phyloP scores from a whole-genome alignment of 2,113 vertebrate species.

The Mola mola region DNA sequence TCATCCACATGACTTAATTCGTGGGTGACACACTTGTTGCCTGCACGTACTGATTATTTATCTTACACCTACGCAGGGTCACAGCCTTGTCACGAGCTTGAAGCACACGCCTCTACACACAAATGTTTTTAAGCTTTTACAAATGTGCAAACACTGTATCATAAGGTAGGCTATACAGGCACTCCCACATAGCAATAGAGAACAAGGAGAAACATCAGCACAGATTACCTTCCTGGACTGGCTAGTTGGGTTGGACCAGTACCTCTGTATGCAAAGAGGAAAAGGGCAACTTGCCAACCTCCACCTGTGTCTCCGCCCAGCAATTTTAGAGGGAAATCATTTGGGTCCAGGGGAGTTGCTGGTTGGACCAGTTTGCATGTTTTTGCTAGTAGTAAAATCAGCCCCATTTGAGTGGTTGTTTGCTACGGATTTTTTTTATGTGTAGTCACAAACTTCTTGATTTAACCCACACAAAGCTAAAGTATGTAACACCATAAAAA shows the following conservation, averaged over 20 bases:
- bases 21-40: background rate
- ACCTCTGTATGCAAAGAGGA: constrained; percentile 22
- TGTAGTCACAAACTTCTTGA: no score
- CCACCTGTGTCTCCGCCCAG: constrained; percentile 54
- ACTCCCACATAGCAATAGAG: constrained; percentile 17
- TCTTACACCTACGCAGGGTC: background rate
- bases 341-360: constrained; percentile 23
- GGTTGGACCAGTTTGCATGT: constrained; percentile 55
- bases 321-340: constrained; percentile 27
- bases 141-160: constrained; percentile 1
- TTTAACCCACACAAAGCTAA: no score
- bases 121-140: background rate
- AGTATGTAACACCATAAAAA: no score
- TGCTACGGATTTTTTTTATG: no score
- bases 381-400: constrained; percentile 23
- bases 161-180: background rate
- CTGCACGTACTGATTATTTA: background rate
- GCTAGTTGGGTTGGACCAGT: constrained; percentile 46
- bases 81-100: background rate
- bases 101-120: background rate
- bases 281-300: constrained; percentile 9
- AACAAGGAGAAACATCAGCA: constrained; percentile 39
- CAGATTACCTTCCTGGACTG: constrained; percentile 30
- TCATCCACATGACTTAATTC: constrained; percentile 13
- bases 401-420: no score